Base-by-base conservation (phyloP, 2,888 invertebrate genomes). In the Conus canariensis region DNA sequence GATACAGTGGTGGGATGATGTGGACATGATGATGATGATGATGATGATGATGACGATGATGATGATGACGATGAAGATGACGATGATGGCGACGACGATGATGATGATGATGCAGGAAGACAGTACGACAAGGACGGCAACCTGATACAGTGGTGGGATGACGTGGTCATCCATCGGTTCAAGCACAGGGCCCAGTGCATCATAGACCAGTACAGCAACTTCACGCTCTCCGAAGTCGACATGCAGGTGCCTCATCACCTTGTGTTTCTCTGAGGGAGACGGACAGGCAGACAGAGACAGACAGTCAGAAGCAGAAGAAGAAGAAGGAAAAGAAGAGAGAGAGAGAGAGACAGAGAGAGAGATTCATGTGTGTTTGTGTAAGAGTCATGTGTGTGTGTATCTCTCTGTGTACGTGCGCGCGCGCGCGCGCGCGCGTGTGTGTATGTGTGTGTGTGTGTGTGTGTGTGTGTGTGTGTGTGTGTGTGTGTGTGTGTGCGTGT, bases 61-160 rank as follows among this genome's bases (percentile, higher is more conserved):
- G 82, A 82, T 70, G 56, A 58, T 3, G 56, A 88, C n/a, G 88
- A 77, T 16, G 77, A 77, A 25, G 77, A 59, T 58, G 56, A 77
- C 19, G 74, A 77, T 12, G 77, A 88, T 16, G 74, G 45, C 14
- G 77, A 80, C n/a, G n/a, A n/a, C n/a, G n/a, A n/a, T n/a, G n/a
- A n/a, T n/a, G 64, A 64, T 64, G 64, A 64, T 64, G 64, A 64
- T 64, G 64, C 92, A 96, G 98, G 99, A 0, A 97, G 99, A 45
- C 98, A 99, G 96, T 99, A 99, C 96, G 99, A 99, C 96, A 98
- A 98, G 96, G 97, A 98, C 93, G 99, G 99, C 0, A 99, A 99
- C 96, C 97, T 99, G 90, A 98, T 99, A 95, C 98, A 98, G 93
- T 99, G 99, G 99, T 99, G 99, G 99, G 98, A 99, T 94, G 98